A percentile compares a stretch with the other conserved stretches of the same genome.
These are phyloP conservation scores for Frankliniella intonsa DNA, from an alignment of 2,888 invertebrate genomes.

Conservation along the genomic window DNA sequence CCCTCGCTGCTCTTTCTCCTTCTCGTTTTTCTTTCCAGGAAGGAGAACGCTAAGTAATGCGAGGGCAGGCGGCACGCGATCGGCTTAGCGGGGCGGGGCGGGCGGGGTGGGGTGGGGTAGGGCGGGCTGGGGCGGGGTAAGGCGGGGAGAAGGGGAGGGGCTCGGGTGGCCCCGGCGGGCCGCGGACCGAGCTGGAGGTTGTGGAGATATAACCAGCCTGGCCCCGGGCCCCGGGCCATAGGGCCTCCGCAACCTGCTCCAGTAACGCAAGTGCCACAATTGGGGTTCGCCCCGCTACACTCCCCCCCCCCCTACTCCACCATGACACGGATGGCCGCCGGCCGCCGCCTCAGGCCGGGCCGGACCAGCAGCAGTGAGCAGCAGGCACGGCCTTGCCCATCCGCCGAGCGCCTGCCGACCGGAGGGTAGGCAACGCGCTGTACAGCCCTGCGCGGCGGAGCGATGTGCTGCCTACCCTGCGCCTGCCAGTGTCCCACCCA, in stretches of 20 bases:
- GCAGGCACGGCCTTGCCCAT: neutral
- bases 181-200: no score
- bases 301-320: neutral
- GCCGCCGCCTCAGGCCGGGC: neutral
- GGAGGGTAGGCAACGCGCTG: neutral
- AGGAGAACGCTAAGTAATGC: conserved; percentile 12
- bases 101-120: neutral
- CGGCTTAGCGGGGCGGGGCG: neutral
- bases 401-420: neutral
- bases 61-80: neutral
- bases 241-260: no score
- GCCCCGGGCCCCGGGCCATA: no score
- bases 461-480: neutral
- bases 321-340: neutral
- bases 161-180: neutral
- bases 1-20: neutral
- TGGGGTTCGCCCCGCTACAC: no score
- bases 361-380: neutral
- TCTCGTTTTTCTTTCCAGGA: neutral
- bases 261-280: no score
- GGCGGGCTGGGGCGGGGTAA: neutral
- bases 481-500: neutral
- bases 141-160: neutral
- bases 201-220: no score
- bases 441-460: neutral